Evolutionary conservation across 2,888 invertebrate species (phyloP).

Genomic region (Agrotis segetum): DNA sequence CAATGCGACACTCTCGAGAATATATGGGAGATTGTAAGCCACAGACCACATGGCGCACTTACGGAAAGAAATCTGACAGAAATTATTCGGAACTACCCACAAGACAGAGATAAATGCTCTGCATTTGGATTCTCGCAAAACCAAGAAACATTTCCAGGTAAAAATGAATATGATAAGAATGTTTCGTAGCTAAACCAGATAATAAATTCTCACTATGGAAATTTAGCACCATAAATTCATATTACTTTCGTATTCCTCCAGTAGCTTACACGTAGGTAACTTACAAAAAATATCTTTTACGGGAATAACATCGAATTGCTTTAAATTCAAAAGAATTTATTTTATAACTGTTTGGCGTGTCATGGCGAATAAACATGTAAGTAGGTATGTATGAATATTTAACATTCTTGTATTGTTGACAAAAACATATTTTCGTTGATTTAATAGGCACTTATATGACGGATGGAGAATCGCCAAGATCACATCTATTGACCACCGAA

Average conservation of each 20-base stretch:
- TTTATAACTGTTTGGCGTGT: neutral
- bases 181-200: slow-evolving; percentile 67
- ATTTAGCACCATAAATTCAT: slow-evolving; percentile 55
- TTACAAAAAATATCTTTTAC: neutral
- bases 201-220: slow-evolving; percentile 62
- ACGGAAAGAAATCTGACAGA: slow-evolving; percentile 14
- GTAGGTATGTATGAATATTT: neutral
- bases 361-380: neutral
- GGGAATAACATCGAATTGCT: neutral
- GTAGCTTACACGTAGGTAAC: neutral
- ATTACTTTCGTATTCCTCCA: slow-evolving; percentile 7
- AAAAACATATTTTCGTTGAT: slow-evolving; percentile 2
- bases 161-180: slow-evolving; percentile 53
- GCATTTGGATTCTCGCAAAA: slow-evolving; percentile 9
- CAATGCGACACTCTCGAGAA: slow-evolving; percentile 3
- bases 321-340: neutral
- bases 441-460: neutral
- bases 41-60: neutral
- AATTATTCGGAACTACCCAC: neutral
- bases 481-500: neutral
- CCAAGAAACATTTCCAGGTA: slow-evolving; percentile 67
- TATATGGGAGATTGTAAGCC: slow-evolving; percentile 1
- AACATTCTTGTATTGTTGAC: neutral
- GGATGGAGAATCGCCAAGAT: neutral
- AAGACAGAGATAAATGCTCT: slow-evolving; percentile 3